A percentile compares a stretch with the other conserved stretches of the same genome.
Evolutionary conservation across 2,888 invertebrate genomes (phyloP).

Genomic region (Lasioglossum calceatum): DNA sequence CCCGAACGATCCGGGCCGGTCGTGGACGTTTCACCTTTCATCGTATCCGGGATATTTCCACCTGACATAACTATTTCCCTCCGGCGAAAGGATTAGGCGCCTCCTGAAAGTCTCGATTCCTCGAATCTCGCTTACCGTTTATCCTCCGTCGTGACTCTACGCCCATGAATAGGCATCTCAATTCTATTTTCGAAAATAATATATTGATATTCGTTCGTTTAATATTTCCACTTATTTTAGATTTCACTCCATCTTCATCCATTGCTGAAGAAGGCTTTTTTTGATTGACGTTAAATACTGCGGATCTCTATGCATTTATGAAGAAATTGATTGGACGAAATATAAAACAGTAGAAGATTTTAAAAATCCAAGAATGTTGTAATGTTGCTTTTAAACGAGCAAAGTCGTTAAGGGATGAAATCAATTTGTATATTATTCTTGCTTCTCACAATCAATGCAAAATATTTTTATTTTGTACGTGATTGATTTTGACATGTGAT

Average conservation of each 20-base stretch:
- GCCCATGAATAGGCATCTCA: background rate
- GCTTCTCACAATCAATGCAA: no score
- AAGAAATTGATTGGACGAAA: no score
- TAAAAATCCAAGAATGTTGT: no score
- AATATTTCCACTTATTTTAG: background rate
- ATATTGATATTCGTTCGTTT: background rate
- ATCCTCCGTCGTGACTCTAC: background rate
- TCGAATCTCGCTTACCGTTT: constrained; percentile 1
- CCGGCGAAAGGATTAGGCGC: background rate
- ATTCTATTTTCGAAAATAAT: background rate
- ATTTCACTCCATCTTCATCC: background rate
- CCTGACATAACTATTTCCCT: constrained; percentile 11
- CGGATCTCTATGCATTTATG: no score
- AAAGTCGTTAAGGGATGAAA: no score
- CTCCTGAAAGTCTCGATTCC: constrained; percentile 16
- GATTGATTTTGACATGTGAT: no score
- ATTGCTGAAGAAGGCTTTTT: background rate
- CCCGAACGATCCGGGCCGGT: constrained; percentile 23
- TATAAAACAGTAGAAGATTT: no score
- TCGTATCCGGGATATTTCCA: constrained; percentile 31
- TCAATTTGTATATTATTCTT: no score
- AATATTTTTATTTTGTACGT: no score
- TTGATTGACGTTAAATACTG: background rate
- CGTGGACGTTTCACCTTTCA: constrained; percentile 36
- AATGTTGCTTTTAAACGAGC: no score